Evolutionary conservation across 2,113 vertebrate genomes (phyloP), one percentile per base, ranked within the genome.

Genomic region (Corydoras sp.): DNA sequence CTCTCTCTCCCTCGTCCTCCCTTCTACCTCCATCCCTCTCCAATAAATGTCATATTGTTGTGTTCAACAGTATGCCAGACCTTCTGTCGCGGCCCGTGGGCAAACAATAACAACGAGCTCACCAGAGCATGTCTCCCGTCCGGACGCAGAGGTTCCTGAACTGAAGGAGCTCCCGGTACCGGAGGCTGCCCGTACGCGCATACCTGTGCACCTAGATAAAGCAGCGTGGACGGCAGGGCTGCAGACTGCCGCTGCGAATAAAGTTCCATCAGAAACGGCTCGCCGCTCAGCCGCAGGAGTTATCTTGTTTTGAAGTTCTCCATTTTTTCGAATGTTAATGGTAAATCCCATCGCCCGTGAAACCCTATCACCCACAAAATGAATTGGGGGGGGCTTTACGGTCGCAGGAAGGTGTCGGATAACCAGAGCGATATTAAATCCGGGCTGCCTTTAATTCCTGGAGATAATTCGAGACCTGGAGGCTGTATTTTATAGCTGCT

Each of bases 41-140:
- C 43, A 62, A 29, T 14, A 69, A 72, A 49, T 75, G 55, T 67
- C 54, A 71, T 71, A 66, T 62, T 75, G 72, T 73, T 43, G 9
- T 30, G 5, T 14, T 31, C 55, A 54, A 49, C 30, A 24, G 14
- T 58, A 30, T 18, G 24, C 49, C 54, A 70, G 60, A 50, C 68
- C 12, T 59, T 73, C 31, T 74, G 61, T 66, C 13, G 13, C 59
- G 58, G 69, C 74, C 72, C 72, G 13, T 43, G 68, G 72, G 69
- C 74, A 77, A 75, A 76, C 69, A 75, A 71, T 72, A 75, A 69
- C 51, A 48, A 54, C 31, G 18, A 64, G 61, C 66, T 76, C 77
- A 76, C 18, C 58, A 54, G 69, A 77, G 62, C 75, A 29, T 75
- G 60, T 68, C 62, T 54, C 18, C 18, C 49, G 70, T 75, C 74